Conservation (phyloP, 1,140 invertebrate species). For the Paraescarpia echinospica region DNA sequence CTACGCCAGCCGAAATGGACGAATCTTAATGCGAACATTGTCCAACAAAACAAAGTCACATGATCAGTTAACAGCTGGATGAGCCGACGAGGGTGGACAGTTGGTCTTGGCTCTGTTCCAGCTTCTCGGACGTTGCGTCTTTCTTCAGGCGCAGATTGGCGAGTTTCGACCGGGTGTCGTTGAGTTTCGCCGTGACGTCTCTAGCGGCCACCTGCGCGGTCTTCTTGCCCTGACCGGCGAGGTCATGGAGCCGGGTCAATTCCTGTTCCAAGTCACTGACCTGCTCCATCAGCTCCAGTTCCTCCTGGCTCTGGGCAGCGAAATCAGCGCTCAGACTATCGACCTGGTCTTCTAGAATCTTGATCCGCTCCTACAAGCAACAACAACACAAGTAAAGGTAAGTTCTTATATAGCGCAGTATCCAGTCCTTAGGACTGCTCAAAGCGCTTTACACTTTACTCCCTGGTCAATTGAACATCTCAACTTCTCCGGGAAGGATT, state of each 20-base stretch:
- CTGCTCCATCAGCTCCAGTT: neutral
- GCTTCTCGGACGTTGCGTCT: neutral
- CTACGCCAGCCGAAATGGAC: neutral
- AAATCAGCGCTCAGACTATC: slow-evolving; percentile 23
- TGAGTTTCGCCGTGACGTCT: neutral
- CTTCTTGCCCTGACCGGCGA: neutral
- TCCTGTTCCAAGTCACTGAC: slow-evolving; percentile 17
- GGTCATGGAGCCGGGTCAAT: neutral
- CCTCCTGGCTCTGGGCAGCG: neutral
- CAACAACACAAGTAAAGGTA: neutral
- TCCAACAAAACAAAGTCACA: neutral
- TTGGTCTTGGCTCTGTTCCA: neutral
- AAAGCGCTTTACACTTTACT: too few species aligned
- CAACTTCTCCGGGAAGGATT: too few species aligned
- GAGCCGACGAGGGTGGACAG: neutral
- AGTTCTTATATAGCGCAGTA: too few species aligned
- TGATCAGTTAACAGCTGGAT: neutral
- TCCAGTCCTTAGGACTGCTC: too few species aligned
- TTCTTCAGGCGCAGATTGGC: neutral
- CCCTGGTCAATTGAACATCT: too few species aligned
- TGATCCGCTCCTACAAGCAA: slow-evolving; percentile 19
- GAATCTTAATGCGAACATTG: neutral
- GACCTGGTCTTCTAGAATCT: neutral
- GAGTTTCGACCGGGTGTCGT: neutral
- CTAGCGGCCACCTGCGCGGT: neutral